Evolutionary conservation across 2,797 vertebrate genomes (phyloP), one percentile per base, ranked within the genome.

Genomic region (Pseudopleuronectes americanus): DNA sequence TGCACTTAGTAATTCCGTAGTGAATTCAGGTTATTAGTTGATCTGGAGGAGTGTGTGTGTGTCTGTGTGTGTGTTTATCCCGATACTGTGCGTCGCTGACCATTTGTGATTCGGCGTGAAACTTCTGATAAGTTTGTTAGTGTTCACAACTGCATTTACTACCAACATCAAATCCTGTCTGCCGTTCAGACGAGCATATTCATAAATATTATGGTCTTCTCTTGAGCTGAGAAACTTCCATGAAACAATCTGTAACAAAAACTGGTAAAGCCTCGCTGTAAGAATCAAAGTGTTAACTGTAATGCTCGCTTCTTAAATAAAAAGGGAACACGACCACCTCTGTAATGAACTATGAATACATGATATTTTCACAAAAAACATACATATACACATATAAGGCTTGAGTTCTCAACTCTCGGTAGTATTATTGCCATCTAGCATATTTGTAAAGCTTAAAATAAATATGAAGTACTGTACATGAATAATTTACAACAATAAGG

Each of bases 361-460:
- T 58, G 77, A 81, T 74, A 78, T 79, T 73, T 84, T 74, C 76
- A 87, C 79, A 64, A 81, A 78, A 87, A 81, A 92, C 84, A 90
- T 70, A 92, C 85, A 89, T 81, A 89, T 87, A 92, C 90, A 92
- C 89, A 92, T 86, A 90, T 94, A 95, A 95, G 94, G 94, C 94
- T 93, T 83, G 92, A 94, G 94, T 94, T 90, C 92, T 92, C 72
- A 93, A 94, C 92, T 93, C 93, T 91, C 87, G 92, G 91, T 93
- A 91, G 88, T 92, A 94, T 95, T 95, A 95, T 95, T 95, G 94
- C 94, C 92, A 94, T 93, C 92, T 93, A 93, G 86, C 86, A 92
- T 92, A 90, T 92, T 88, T 92, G 90, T 94, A 94, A 92, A 92
- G 90, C 92, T 94, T 87, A 91, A 90, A 94, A 95, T 94, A 95